Conservation (phyloP, 2,888 invertebrate genomes). For the Seladonia tumulorum region DNA sequence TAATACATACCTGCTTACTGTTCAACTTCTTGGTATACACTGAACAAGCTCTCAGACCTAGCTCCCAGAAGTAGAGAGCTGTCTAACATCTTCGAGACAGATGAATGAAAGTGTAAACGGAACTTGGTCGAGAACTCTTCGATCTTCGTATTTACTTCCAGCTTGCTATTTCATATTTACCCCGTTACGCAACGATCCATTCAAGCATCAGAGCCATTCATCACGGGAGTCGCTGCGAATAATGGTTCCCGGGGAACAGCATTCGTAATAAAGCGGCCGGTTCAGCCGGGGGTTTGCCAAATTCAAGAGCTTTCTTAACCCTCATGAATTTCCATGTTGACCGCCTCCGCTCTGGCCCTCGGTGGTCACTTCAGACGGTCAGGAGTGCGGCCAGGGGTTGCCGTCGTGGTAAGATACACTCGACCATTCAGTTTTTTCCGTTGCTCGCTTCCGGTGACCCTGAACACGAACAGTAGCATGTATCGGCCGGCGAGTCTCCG, state of each 20-base stretch:
- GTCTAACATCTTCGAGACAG: neutral
- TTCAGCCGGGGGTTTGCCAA: constrained; percentile 51
- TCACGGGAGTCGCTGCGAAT: neutral
- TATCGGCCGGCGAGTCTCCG: neutral
- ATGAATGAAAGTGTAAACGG: neutral
- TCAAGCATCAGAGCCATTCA: neutral
- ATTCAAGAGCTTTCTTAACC: constrained; percentile 65
- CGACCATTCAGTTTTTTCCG: constrained; percentile 32
- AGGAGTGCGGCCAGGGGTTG: constrained; percentile 39
- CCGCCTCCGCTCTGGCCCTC: constrained; percentile 7
- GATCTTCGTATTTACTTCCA: neutral
- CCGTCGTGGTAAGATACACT: constrained; percentile 38
- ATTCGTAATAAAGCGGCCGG: constrained; percentile 23
- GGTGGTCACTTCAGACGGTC: constrained; percentile 43
- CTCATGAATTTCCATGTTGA: constrained; percentile 68
- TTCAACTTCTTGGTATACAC: neutral
- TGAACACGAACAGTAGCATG: neutral
- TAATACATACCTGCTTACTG: neutral
- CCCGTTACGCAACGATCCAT: neutral
- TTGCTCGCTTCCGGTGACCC: neutral
- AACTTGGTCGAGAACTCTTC: neutral
- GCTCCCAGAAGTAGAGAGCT: neutral
- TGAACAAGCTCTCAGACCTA: neutral
- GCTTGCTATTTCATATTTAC: neutral
- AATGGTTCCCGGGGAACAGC: constrained; percentile 12